phyloP scores from a whole-genome alignment of 2,113 vertebrate species.

The Lepus timidus region DNA sequence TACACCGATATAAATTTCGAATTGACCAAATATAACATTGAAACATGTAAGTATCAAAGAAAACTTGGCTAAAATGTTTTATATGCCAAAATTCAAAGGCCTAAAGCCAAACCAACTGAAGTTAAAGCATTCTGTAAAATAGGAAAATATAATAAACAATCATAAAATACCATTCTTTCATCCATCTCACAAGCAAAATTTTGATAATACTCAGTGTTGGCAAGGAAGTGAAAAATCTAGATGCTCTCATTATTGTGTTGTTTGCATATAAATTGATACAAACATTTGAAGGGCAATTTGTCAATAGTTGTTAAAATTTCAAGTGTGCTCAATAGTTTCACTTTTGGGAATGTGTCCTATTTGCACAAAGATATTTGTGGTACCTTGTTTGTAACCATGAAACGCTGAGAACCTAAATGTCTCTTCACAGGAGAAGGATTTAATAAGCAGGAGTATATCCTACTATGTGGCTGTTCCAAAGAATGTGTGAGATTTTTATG shows the following conservation, averaged over 20 bases:
- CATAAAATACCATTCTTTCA: not conserved
- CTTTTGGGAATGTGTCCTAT: not conserved
- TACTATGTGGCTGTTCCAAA: not conserved
- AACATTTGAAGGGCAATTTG: not conserved
- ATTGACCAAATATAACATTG: slow-evolving; percentile 45
- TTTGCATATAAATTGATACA: not conserved
- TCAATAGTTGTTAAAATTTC: slow-evolving; percentile 16
- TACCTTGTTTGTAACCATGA: not conserved
- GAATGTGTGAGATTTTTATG: slow-evolving; percentile 49
- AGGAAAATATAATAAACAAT: not conserved
- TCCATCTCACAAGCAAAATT: not conserved
- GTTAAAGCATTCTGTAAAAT: not conserved
- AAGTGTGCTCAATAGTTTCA: not conserved
- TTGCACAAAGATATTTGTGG: slow-evolving; percentile 21
- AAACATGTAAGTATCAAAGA: slow-evolving; percentile 14
- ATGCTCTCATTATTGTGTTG: not conserved
- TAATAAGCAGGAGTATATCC: not conserved
- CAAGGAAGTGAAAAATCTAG: slow-evolving; percentile 13
- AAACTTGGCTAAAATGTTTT: slow-evolving; percentile 37
- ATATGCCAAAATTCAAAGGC: slow-evolving; percentile 18
- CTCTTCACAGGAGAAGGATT: slow-evolving; percentile 33
- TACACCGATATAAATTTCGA: slow-evolving; percentile 33
- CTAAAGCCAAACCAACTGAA: slow-evolving; percentile 27
- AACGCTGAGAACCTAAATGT: not conserved
- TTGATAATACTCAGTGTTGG: not conserved